Conservation (phyloP, 2,113 vertebrate genomes). For the Pungitius pungitius region DNA sequence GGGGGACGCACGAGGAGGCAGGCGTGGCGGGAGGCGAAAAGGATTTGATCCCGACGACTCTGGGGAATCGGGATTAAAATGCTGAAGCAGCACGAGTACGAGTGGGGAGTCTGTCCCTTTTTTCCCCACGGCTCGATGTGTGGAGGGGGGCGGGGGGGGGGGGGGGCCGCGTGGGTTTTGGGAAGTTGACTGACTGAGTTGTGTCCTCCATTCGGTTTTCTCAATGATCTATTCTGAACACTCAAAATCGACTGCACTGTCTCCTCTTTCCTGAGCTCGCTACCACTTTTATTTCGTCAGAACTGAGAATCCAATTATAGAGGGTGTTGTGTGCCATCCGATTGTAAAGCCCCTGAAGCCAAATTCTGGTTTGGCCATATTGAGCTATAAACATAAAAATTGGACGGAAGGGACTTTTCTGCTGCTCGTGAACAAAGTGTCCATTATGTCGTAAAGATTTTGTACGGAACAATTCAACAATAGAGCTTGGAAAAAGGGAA, state of each 20-base stretch:
- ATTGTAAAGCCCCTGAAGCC: background rate
- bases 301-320: background rate
- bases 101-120: background rate
- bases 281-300: no score
- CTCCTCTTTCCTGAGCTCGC: background rate
- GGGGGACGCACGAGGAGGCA: constrained; percentile 28
- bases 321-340: background rate
- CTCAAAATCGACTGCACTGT: background rate
- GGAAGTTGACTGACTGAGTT: background rate
- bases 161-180: no score
- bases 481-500: background rate
- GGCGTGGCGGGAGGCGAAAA: constrained; percentile 31
- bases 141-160: no score
- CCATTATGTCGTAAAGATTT: background rate
- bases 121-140: fast-evolving
- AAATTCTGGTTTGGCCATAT: background rate
- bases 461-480: background rate
- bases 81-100: constrained; percentile 6
- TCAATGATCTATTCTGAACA: no score
- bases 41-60: constrained; percentile 31
- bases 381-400: background rate
- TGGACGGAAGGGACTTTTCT: background rate
- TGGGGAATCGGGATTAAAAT: constrained; percentile 40
- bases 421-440: constrained; percentile 8
- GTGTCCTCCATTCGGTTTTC: background rate